These are phyloP conservation scores for Lordiphosa clarofinis DNA, from an alignment of 1,140 invertebrate genomes.

Conservation along the genomic window DNA sequence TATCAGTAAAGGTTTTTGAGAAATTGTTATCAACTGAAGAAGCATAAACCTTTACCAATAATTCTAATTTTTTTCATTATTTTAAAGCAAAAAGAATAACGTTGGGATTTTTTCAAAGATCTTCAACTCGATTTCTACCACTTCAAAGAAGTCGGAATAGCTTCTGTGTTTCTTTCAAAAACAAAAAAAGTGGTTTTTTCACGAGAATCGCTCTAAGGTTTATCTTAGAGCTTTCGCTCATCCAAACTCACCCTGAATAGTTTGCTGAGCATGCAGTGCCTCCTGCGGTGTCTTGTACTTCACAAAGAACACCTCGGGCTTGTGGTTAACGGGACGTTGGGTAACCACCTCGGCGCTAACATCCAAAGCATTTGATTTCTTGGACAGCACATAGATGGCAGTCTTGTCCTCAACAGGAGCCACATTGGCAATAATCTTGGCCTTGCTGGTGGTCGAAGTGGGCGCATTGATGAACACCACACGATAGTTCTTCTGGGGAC, in stretches of 20 bases:
- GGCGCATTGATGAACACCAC: constrained; percentile 93
- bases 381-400: constrained; percentile 90
- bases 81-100: no score
- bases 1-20: no score
- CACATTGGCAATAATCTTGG: constrained; percentile 84
- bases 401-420: constrained; percentile 89
- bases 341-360: constrained; percentile 69
- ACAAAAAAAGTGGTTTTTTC: no score
- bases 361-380: constrained; percentile 81
- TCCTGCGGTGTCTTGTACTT: constrained; percentile 86
- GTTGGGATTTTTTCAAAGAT: no score
- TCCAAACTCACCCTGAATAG: constrained; percentile 63
- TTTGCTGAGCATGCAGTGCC: constrained; percentile 72
- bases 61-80: no score
- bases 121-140: no score
- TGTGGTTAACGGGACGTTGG: constrained; percentile 81
- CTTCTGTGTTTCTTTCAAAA: no score
- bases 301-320: constrained; percentile 88
- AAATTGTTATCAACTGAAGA: no score
- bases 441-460: constrained; percentile 84
- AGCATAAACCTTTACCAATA: no score
- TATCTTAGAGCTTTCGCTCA: no score
- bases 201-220: no score
- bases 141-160: no score
- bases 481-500: constrained; percentile 89